These are phyloP conservation scores for Drosophila nigricruria DNA, from an alignment of 2,888 invertebrate species.

Conservation along the genomic window DNA sequence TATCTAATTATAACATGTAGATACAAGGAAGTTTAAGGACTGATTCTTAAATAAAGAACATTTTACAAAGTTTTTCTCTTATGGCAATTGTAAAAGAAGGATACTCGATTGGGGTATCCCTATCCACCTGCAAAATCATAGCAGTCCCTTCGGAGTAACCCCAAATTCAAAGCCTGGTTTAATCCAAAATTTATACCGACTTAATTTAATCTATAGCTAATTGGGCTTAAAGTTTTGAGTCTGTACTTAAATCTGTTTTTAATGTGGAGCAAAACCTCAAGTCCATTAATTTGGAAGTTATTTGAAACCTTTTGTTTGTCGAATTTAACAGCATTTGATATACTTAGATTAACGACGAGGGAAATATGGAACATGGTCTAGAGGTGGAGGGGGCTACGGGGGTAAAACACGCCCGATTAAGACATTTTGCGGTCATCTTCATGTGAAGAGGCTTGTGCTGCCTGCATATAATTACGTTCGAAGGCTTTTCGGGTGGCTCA, in stretches of 20 bases:
- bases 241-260: constrained; percentile 49
- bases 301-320: constrained; percentile 42
- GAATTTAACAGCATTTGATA: constrained; percentile 40
- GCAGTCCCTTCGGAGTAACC: neutral
- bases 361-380: neutral
- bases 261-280: constrained; percentile 39
- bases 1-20: neutral
- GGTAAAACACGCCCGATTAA: constrained; percentile 59
- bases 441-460: constrained; percentile 39
- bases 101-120: neutral
- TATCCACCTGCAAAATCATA: neutral
- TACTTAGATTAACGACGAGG: constrained; percentile 24
- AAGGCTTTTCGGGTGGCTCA: constrained; percentile 38
- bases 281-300: constrained; percentile 34
- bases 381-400: neutral
- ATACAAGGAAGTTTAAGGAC: neutral
- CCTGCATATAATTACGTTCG: constrained; percentile 72
- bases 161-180: too few relatives aligned
- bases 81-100: neutral
- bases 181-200: neutral
- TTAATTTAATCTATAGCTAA: neutral
- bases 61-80: neutral
- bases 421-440: constrained; percentile 68
- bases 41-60: neutral
- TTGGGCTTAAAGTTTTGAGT: neutral